Base-by-base conservation (phyloP, 2,113 vertebrate genomes). In the Pseudolaguvia tuberculata region DNA sequence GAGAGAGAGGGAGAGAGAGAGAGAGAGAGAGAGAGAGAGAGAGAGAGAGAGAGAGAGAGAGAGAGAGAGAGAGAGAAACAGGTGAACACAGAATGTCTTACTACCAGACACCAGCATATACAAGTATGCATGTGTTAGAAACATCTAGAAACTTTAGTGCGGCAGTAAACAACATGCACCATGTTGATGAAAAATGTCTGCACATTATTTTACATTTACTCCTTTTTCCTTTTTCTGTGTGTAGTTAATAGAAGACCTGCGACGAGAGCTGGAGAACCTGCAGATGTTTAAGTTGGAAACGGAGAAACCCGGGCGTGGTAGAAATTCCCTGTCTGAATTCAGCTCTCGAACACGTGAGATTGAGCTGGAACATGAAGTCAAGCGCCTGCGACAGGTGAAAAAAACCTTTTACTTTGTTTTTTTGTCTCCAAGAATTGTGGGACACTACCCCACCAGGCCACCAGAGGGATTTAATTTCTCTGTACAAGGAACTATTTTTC, bases 311-410 rank as follows among this genome's bases (percentile, higher is more conserved):
- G 94, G 93, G 1, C 85, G 91, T 12, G 91, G 95, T 5, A 89
- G 92, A 20, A 89, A 88, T 13, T 87, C 91, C 0, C 72, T 95
- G 70, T 90, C 93, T 0, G 95, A 97, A 84, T 93, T 89, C 79
- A 97, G 88, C 0, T 88, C 93, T 78, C 93, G 90, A 80, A 91
- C 93, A 69, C 91, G 95, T 1, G 96, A 99, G 88, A 90, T 93
- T 18, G 96, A 99, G 71, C 93, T 99, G 84, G 96, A 99, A 68
- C 93, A 96, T 0, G 97, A 99, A 85, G 92, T 95, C 84, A 95
- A 93, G 80, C 88, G 94, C 27, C 90, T 99, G 55, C 96, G 96
- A 84, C 95, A 95, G 94, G 97, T 98, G 79, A 45, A 48, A 45
- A 48, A 55, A 56, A 55, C 7, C 53, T 17, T 50, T 23, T 27